Evolutionary conservation across 2,113 vertebrate species (phyloP).

Genomic region (Tupaia tana): DNA sequence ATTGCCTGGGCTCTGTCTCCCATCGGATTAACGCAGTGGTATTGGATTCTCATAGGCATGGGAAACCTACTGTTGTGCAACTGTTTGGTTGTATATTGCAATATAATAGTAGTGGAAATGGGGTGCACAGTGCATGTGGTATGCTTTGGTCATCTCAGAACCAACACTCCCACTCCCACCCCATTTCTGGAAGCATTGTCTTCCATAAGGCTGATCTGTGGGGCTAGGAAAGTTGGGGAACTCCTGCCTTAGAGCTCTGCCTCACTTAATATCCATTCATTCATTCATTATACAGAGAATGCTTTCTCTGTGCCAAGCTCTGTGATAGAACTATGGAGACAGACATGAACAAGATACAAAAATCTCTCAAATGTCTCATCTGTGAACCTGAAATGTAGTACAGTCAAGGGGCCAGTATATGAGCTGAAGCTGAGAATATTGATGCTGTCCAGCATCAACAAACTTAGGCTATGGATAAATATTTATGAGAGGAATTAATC

Average conservation of each 20-base stretch:
- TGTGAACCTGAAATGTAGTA: slow-evolving; percentile 36
- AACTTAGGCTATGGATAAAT: slow-evolving; percentile 63
- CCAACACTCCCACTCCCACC: no score
- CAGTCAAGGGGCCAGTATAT: background rate
- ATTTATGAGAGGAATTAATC: slow-evolving; percentile 82
- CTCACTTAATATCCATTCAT: background rate
- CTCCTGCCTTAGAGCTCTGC: background rate
- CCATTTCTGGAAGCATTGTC: no score
- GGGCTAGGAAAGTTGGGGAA: no score
- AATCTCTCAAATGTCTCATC: slow-evolving; percentile 33
- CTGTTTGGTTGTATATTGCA: no score
- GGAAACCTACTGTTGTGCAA: no score
- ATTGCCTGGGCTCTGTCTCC: no score
- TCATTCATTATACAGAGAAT: background rate
- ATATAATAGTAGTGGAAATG: no score
- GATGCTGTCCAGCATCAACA: background rate
- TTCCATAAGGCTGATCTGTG: no score
- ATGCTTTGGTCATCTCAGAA: no score
- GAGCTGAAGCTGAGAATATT: slow-evolving; percentile 29
- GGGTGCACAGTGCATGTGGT: no score
- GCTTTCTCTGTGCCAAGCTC: background rate
- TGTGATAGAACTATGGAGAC: slow-evolving; percentile 14
- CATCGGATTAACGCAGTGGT: no score
- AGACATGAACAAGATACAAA: slow-evolving; percentile 1
- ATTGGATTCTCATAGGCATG: no score